Evolutionary conservation across 2,797 vertebrate species (phyloP).

Genomic region (Pangasius macronema): DNA sequence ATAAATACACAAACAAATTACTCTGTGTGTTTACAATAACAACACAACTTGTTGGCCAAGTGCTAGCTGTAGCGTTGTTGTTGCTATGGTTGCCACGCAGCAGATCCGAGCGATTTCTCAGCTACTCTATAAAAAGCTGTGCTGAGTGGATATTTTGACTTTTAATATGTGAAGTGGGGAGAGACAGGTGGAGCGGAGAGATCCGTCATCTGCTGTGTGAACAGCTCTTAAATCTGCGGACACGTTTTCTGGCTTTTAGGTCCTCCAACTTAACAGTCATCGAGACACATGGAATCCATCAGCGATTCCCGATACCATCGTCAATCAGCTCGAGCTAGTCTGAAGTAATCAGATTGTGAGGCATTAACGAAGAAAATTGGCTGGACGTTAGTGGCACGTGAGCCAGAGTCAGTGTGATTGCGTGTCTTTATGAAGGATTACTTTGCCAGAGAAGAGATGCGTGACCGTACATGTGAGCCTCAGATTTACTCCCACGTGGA

Average conservation of each 20-base stretch:
- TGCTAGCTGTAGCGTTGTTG: neutral
- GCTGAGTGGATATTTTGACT: neutral
- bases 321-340: neutral
- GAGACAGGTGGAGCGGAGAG: neutral
- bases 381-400: neutral
- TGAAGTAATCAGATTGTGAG: slow-evolving; percentile 41
- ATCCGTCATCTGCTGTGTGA: neutral
- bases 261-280: neutral
- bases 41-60: neutral
- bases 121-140: neutral
- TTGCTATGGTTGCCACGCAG: neutral
- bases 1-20: too few relatives aligned
- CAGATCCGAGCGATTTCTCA: neutral
- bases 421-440: slow-evolving; percentile 25
- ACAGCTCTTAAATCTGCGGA: neutral
- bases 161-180: neutral
- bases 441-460: neutral
- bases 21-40: neutral
- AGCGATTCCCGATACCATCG: too few relatives aligned
- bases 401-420: slow-evolving; percentile 3
- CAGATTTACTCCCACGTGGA: slow-evolving; percentile 47
- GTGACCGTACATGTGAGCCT: slow-evolving; percentile 18
- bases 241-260: neutral
- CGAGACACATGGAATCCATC: neutral
- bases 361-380: slow-evolving; percentile 33